phyloP scores from a whole-genome alignment of 2,888 invertebrate genomes.

The Megastigmus dorsalis region DNA sequence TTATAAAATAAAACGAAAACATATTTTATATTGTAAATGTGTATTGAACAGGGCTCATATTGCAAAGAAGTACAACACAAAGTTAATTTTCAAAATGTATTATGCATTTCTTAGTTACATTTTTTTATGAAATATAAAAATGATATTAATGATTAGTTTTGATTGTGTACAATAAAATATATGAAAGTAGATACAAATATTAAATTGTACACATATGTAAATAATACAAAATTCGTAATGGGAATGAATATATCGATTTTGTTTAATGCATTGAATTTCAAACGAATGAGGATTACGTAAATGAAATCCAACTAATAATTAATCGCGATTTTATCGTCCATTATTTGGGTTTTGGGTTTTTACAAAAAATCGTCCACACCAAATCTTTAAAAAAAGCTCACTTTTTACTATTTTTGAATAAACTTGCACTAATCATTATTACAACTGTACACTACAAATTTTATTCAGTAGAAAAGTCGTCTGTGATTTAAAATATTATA shows the following conservation, averaged over 20 bases:
- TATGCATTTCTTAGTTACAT: slow-evolving; percentile 33
- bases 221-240: slow-evolving; percentile 30
- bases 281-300: neutral
- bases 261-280: neutral
- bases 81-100: slow-evolving; percentile 20
- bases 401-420: slow-evolving; percentile 36
- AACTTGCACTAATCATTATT: slow-evolving; percentile 45
- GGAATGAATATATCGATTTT: slow-evolving; percentile 21
- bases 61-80: neutral
- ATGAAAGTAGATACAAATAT: slow-evolving; percentile 17
- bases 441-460: slow-evolving; percentile 50
- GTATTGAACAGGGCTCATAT: neutral
- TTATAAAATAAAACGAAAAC: neutral
- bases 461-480: slow-evolving; percentile 44
- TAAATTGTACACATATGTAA: slow-evolving; percentile 25
- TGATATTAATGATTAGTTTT: slow-evolving; percentile 21
- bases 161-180: slow-evolving; percentile 17
- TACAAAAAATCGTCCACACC: slow-evolving; percentile 20
- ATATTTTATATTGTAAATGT: neutral
- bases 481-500: slow-evolving; percentile 43
- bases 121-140: slow-evolving; percentile 38
- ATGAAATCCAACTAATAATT: slow-evolving; percentile 24
- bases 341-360: slow-evolving; percentile 15
- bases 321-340: neutral
- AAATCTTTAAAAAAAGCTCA: slow-evolving; percentile 32